Evolutionary conservation across 2,888 invertebrate species (phyloP), one percentile per base, ranked within the genome.

Genomic region (Uloborus plumipes): DNA sequence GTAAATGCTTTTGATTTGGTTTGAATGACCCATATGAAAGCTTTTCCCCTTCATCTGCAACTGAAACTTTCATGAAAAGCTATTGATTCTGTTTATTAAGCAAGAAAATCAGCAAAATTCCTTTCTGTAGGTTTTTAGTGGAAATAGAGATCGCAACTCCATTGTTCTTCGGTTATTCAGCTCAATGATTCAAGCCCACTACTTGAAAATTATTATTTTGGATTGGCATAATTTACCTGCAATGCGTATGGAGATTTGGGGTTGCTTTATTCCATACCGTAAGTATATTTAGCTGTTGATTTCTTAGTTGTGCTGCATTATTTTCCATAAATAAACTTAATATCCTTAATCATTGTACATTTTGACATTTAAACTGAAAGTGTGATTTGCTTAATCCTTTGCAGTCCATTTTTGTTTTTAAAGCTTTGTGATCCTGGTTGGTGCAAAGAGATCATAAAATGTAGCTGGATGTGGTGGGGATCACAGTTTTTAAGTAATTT

Each of bases 181-280:
- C 14, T 86, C 86, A 22, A 86, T 88, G 16, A 86, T 88, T 47
- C 83, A 83, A 26, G 88, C 88, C 4, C 85, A 87, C 2, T 88
- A 86, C 75, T 77, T 88, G 4, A 85, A 87, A 67, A 85, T 88
- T 22, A 85, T 85, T 31, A 88, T 88, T 16, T 85, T 86, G 59
- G 86, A 87, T 26, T 88, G 86, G 85, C 85, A 87, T 16, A 86
- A 86, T 31, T 86, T 86, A 51, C 87, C 88, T 18, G 87, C 87
- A 0, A 55, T 88, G 70, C 78, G 88, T 20, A 84, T 88, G 75
- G 88, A 88, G 79, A 66, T 88, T 22, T 85, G 87, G 16, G 88
- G 88, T 39, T 88, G 88, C 73, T 77, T 74, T 39, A 66, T 72
- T n/a, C 71, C 74, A 20, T 77, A 78, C 47, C 22, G 81, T 84